These are phyloP conservation scores for Ptiloglossa arizonensis DNA, from an alignment of 1,140 invertebrate genomes.

Conservation along the genomic window DNA sequence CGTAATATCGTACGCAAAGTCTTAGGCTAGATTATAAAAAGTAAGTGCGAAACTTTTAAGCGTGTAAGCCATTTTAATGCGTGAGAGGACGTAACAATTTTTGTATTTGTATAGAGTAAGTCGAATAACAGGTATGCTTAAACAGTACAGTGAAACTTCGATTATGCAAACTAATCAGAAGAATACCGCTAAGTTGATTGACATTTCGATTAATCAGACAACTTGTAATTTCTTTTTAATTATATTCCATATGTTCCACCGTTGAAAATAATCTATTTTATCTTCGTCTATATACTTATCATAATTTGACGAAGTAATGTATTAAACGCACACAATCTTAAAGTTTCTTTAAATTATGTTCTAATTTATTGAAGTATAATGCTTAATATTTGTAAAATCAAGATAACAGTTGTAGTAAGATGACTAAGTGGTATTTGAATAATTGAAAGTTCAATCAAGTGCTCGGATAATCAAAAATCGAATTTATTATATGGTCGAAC, in stretches of 20 bases:
- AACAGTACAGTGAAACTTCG: conserved; percentile 51
- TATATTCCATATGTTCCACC: not conserved
- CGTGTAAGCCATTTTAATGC: conserved; percentile 75
- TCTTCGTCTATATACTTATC: not conserved
- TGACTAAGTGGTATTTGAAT: conserved; percentile 5
- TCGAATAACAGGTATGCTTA: conserved; percentile 63
- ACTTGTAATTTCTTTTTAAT: not conserved
- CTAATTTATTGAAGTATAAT: not conserved
- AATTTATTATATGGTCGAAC: conserved; percentile 11
- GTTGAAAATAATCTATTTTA: not conserved
- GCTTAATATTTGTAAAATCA: not conserved
- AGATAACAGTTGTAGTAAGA: not conserved
- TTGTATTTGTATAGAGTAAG: conserved; percentile 79
- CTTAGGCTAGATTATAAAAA: conserved; percentile 69
- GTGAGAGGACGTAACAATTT: conserved; percentile 79
- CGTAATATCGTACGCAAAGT: conserved; percentile 68
- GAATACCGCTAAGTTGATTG: conserved; percentile 32
- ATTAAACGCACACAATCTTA: not conserved
- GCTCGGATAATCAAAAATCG: conserved; percentile 36
- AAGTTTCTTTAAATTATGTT: not conserved
- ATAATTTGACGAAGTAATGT: not conserved
- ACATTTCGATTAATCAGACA: conserved; percentile 43
- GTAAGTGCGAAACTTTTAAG: conserved; percentile 60
- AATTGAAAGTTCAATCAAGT: conserved; percentile 36
- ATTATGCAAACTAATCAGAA: conserved; percentile 54